phyloP scores from a whole-genome alignment of 2,113 vertebrate species.

The Micronycteris hirsuta region DNA sequence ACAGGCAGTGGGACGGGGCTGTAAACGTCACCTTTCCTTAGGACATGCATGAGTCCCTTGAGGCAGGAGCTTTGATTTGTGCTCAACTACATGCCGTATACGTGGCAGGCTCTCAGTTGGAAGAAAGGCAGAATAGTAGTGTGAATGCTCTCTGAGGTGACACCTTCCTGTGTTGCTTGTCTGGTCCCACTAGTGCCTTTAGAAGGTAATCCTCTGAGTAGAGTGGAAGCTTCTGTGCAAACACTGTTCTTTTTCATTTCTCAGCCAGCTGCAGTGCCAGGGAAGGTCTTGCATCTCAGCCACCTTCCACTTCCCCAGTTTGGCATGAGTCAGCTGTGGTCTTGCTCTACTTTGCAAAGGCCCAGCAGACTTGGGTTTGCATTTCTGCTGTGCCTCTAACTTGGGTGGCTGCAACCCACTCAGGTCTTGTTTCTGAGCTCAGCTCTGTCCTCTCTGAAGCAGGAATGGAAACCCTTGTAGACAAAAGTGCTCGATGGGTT shows the following conservation, averaged over 20 bases:
- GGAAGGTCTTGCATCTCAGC: not conserved
- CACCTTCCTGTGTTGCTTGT: not conserved
- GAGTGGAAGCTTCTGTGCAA: not conserved
- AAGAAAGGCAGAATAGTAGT: not conserved
- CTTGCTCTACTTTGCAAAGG: not conserved
- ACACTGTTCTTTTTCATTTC: not conserved
- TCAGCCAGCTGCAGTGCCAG: not conserved
- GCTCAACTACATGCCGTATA: not conserved
- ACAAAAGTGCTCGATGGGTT: not conserved
- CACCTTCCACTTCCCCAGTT: not conserved
- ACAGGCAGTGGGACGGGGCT: not conserved
- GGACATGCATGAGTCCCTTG: not conserved
- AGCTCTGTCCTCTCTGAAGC: not conserved
- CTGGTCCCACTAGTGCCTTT: not conserved
- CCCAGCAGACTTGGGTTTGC: not conserved
- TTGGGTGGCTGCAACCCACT: fast-evolving
- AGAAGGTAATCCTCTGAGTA: not conserved
- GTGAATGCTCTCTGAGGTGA: not conserved
- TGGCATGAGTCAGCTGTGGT: not conserved
- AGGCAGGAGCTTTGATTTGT: not conserved
- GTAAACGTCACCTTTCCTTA: not conserved
- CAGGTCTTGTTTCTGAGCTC: not conserved
- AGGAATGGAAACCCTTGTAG: not conserved
- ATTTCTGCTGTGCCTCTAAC: fast-evolving
- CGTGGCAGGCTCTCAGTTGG: not conserved